Evolutionary conservation across 2,797 vertebrate genomes (phyloP), one percentile per base, ranked within the genome.

Genomic region (Halcyon chelicuti): DNA sequence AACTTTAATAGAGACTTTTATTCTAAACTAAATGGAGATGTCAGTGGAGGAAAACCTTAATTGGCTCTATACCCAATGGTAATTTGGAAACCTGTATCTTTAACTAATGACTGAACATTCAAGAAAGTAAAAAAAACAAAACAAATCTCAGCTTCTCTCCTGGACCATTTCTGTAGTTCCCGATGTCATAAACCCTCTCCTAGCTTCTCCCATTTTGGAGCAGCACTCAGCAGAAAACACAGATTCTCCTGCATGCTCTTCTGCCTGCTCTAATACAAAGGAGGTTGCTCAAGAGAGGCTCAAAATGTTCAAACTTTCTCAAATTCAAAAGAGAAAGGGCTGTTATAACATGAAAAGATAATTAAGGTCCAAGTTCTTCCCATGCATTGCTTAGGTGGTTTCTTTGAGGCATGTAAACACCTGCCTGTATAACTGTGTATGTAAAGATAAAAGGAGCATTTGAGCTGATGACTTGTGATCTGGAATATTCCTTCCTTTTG

Each of bases 321-420:
- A 0, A 81, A 93, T 78, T 81, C 70, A 79, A 78, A 79, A 89
- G 52, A 77, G 21, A 88, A 96, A 87, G 81, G 72, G 65, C 46
- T 96, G 96, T 93, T 95, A 87, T 12, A 89, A 97, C 95, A 94
- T 44, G 91, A 95, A 97, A 76, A 94, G 77, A 87, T 87, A 63
- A 95, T 76, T 92, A 94, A 87, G 83, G 93, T 94, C 66, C 86
- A 93, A 94, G 75, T 95, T 94, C 65, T 81, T 93, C 52, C 87
- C 42, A 75, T 83, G 58, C 68, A 92, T 85, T 86, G 73, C 84
- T 84, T 85, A 89, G 51, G 87, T 90, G 85, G 46, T 81, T 94
- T 90, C 92, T 94, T 39, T 86, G 78, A 88, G 89, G 85, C 96
- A 84, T 91, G 95, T 95, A 62, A 94, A 96, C 90, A 95, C 94